phyloP scores from a whole-genome alignment of 2,113 vertebrate species.

The Phalacrocorax brasilianus region DNA sequence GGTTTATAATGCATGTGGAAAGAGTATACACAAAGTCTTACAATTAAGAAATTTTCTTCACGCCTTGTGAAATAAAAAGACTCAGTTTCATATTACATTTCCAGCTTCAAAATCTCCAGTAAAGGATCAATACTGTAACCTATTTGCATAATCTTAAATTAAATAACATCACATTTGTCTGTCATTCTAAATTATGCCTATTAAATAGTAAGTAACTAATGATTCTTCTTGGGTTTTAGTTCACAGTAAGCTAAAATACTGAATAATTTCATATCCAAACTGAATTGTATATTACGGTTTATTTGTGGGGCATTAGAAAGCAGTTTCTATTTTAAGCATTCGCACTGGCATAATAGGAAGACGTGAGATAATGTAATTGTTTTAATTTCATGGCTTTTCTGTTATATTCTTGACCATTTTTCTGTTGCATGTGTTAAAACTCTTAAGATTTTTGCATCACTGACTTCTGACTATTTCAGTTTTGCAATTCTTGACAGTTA shows the following conservation, averaged over 20 bases:
- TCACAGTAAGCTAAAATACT: background rate
- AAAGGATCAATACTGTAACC: background rate
- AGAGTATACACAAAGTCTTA: background rate
- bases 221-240: constrained; percentile 15
- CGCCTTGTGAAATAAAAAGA: background rate
- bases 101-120: background rate
- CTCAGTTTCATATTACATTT: background rate
- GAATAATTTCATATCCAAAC: constrained; percentile 23
- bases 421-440: background rate
- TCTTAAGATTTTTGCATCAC: background rate
- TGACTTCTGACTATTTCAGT: background rate
- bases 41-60: background rate
- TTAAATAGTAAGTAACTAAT: background rate
- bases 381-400: background rate
- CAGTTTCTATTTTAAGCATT: constrained; percentile 12
- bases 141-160: background rate
- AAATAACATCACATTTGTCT: background rate
- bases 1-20: background rate
- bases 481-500: background rate
- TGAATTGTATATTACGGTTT: background rate
- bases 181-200: background rate
- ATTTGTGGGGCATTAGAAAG: background rate
- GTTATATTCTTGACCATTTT: background rate
- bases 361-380: background rate
- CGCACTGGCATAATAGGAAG: background rate